phyloP scores from a whole-genome alignment of 2,888 invertebrate species.

The Neoscelio sp. region DNA sequence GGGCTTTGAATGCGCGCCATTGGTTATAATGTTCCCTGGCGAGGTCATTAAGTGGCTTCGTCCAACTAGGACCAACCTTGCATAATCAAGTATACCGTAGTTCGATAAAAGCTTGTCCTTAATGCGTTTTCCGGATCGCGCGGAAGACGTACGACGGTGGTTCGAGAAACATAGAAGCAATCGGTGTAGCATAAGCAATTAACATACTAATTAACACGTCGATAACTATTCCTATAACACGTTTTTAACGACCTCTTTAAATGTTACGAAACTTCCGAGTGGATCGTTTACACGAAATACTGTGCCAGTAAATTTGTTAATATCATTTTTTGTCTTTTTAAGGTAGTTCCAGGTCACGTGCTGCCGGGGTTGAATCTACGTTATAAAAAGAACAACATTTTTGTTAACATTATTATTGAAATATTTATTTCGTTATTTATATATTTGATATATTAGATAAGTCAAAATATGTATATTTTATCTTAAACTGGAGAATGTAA shows the following conservation, averaged over 20 bases:
- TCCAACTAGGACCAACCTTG: constrained; percentile 47
- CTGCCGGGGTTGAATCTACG: too few relatives aligned
- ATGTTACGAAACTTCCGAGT: too few relatives aligned
- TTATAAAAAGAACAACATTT: too few relatives aligned
- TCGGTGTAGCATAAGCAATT: constrained; percentile 68
- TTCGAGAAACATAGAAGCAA: constrained; percentile 49
- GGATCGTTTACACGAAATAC: too few relatives aligned
- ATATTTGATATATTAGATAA: too few relatives aligned
- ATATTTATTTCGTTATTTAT: too few relatives aligned
- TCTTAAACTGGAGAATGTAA: too few relatives aligned
- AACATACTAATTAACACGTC: constrained; percentile 73
- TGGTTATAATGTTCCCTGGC: constrained; percentile 59
- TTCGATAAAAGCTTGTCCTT: constrained; percentile 64
- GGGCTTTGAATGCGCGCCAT: constrained; percentile 69
- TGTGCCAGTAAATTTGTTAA: too few relatives aligned
- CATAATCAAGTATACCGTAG: constrained; percentile 9
- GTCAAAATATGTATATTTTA: too few relatives aligned
- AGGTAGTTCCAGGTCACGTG: too few relatives aligned
- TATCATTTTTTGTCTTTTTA: too few relatives aligned
- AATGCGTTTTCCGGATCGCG: constrained; percentile 68
- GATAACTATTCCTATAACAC: constrained; percentile 59
- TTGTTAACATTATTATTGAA: too few relatives aligned
- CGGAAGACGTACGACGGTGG: constrained; percentile 37
- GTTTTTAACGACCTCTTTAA: constrained; percentile 15
- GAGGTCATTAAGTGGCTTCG: constrained; percentile 59